These are phyloP conservation scores for Pleuronectes platessa DNA, from an alignment of 2,113 vertebrate species.

Conservation along the genomic window DNA sequence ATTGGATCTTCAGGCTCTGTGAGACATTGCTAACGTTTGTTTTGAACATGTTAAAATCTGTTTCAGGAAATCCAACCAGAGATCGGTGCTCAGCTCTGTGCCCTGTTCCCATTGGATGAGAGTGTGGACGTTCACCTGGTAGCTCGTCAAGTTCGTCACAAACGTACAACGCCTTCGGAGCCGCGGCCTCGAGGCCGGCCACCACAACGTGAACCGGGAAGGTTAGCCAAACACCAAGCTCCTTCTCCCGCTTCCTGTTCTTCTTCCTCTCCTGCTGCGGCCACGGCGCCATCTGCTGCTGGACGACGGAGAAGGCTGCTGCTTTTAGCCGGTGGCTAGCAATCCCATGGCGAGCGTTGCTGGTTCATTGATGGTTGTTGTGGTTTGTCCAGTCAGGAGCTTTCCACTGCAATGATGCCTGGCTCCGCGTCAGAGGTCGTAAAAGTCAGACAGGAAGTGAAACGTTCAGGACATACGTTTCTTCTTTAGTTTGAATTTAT, in stretches of 20 bases:
- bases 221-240: conserved; percentile 93
- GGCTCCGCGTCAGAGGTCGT: conserved; percentile 25
- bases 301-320: conserved; percentile 52
- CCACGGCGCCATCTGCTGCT: conserved; percentile 60
- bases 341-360: conserved; percentile 18
- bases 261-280: conserved; percentile 55
- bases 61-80: conserved; percentile 95
- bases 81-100: conserved; percentile 94
- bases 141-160: conserved; percentile 96
- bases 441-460: conserved; percentile 58
- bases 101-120: conserved; percentile 96
- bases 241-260: conserved; percentile 83
- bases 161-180: conserved; percentile 90
- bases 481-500: not conserved
- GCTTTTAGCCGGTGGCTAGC: conserved; percentile 53
- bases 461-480: not conserved
- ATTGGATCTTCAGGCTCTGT: not conserved
- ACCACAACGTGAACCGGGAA: conserved; percentile 96
- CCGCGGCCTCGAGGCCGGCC: conserved; percentile 91
- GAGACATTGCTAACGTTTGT: not conserved
- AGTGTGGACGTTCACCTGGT: conserved; percentile 97
- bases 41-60: too few relatives aligned
- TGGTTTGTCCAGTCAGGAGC: conserved; percentile 45
- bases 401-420: conserved; percentile 34
- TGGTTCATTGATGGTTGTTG: conserved; percentile 50